phyloP scores from a whole-genome alignment of 2,888 invertebrate genomes.

The Polietes domitor region DNA sequence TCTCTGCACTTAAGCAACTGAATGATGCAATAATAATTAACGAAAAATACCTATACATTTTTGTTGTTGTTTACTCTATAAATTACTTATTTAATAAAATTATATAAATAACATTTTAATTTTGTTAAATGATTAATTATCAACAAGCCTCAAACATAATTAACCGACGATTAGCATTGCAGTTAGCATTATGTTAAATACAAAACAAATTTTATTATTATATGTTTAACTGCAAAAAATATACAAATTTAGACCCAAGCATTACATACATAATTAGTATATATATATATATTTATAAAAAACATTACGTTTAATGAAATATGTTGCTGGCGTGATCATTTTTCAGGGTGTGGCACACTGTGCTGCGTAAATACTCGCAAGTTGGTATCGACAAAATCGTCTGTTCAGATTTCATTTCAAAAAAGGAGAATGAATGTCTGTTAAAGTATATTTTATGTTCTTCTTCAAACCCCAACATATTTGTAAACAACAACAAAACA shows the following conservation, averaged over 20 bases:
- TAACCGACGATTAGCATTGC: too few relatives aligned
- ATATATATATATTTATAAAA: too few relatives aligned
- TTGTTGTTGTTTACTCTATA: background rate
- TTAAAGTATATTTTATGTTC: background rate
- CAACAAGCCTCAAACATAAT: too few relatives aligned
- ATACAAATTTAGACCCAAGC: too few relatives aligned
- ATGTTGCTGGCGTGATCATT: too few relatives aligned
- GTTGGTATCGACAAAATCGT: background rate
- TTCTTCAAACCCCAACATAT: background rate
- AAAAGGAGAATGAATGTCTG: slow-evolving; percentile 4
- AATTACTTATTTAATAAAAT: background rate
- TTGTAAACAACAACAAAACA: background rate
- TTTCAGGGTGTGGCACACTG: slow-evolving; percentile 32
- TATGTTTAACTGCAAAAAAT: too few relatives aligned
- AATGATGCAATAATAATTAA: slow-evolving; percentile 15
- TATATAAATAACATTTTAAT: background rate
- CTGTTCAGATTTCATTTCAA: slow-evolving; percentile 14
- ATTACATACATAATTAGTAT: too few relatives aligned
- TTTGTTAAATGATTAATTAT: background rate
- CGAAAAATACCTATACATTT: background rate
- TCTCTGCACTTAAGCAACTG: background rate
- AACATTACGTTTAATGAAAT: too few relatives aligned
- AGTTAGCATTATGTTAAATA: too few relatives aligned
- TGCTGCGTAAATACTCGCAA: background rate
- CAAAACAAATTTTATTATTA: too few relatives aligned